Evolutionary conservation across 2,113 vertebrate genomes (phyloP), one percentile per base, ranked within the genome.

Genomic region (Petaurus breviceps): DNA sequence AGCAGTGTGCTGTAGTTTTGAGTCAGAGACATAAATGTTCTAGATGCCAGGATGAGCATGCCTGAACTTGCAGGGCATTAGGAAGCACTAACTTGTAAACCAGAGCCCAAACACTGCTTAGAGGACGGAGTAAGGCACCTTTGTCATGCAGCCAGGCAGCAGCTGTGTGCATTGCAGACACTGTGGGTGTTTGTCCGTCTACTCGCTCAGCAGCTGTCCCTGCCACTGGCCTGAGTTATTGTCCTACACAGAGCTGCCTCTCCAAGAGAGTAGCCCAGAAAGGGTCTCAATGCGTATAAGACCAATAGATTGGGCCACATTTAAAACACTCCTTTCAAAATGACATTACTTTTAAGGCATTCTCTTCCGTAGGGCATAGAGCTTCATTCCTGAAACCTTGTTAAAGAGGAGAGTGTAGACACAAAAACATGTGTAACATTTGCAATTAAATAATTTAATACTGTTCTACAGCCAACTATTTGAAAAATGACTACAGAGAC

Each of bases 151-250:
- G 97, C 97, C 98, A 98, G 97, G 98, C 96, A 91, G 97, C 98
- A 98, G 98, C 98, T 98, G 98, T 96, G 97, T n/a, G 96, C 95
- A 98, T 97, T 98, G 97, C 97, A 98, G 98, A 98, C 96, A 84
- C 95, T 96, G 98, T 98, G 98, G 98, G 97, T 98, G 93, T 98
- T 95, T 97, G 96, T 92, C 97, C 98, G 97, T 95, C 98, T 98
- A 97, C 8, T 0, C 7, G 90, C 95, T 96, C 96, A 77, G 92
- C 98, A 98, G 98, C 98, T 98, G 98, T 98, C 96, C 97, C 96
- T 14, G 8, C 94, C 37, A 1, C 61, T 92, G 12, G 26, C 11
- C 94, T 53, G 43, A 89, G 54, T 97, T 96, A 94, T 97, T 47
- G 9, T 97, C 92, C 92, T 3, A 91, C 93, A 94, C 61, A 90